Conservation (phyloP, 2,113 vertebrate genomes). For the Varanus salvator region DNA sequence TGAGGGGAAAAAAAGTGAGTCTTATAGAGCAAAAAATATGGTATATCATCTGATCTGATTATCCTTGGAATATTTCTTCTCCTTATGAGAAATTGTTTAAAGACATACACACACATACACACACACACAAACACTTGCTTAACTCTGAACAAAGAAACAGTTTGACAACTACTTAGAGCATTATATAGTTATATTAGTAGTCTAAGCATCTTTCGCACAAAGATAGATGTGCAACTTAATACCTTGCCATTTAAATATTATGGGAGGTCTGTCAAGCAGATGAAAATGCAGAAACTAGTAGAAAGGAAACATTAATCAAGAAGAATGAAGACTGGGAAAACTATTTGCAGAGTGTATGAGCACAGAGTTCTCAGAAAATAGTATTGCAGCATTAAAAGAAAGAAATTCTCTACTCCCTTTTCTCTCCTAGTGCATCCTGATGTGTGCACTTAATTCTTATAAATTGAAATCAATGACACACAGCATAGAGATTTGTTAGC, state of each 20-base stretch:
- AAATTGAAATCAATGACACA: not conserved
- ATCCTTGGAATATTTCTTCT: not conserved
- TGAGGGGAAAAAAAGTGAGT: too few species aligned
- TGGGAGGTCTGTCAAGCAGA: slow-evolving; percentile 1
- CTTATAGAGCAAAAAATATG: too few species aligned
- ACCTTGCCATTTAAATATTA: slow-evolving; percentile 18
- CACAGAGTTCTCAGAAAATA: not conserved
- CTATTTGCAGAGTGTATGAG: not conserved
- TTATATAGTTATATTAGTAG: not conserved
- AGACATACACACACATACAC: too few species aligned
- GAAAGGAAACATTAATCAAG: not conserved
- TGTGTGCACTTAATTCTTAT: not conserved
- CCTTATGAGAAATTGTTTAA: too few species aligned
- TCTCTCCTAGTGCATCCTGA: not conserved
- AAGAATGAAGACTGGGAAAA: not conserved
- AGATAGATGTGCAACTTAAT: not conserved
- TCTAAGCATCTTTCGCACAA: slow-evolving; percentile 19
- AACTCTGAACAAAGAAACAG: not conserved
- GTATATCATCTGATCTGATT: not conserved
- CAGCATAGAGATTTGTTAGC: too few species aligned
- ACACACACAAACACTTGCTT: not conserved
- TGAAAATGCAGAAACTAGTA: not conserved
- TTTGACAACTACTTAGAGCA: not conserved
- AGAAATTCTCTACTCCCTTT: not conserved
- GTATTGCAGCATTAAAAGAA: slow-evolving; percentile 9